These are phyloP conservation scores for Galbula dea DNA, from an alignment of 2,113 vertebrate species.

Conservation along the genomic window DNA sequence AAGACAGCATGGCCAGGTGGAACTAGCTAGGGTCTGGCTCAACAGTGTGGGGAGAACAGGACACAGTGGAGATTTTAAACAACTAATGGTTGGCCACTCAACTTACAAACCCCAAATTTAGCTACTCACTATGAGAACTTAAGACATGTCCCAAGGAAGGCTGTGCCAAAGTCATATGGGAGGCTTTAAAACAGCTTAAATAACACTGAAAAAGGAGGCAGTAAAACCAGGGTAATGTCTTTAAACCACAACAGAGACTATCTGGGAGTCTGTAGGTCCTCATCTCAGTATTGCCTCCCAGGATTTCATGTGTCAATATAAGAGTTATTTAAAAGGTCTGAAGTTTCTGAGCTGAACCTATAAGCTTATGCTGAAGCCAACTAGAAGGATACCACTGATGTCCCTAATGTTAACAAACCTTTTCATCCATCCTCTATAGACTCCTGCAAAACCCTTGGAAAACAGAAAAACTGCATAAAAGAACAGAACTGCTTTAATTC, in stretches of 20 bases:
- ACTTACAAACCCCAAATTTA: not conserved
- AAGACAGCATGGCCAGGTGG: not conserved
- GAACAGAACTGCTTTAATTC: not conserved
- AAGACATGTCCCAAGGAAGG: not conserved
- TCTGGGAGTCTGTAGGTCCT: not conserved
- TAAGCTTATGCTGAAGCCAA: not conserved
- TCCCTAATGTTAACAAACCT: not conserved
- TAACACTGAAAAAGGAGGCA: not conserved
- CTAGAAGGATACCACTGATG: not conserved
- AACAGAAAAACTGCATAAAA: not conserved
- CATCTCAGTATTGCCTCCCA: not conserved
- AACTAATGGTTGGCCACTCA: not conserved
- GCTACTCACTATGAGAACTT: not conserved
- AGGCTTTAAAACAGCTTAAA: not conserved
- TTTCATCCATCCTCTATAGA: not conserved
- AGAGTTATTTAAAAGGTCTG: not conserved
- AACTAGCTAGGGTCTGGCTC: not conserved
- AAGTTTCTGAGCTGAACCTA: not conserved
- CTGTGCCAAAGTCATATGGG: accelerated
- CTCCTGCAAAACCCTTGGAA: not conserved
- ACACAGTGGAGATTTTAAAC: not conserved
- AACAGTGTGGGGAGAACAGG: not conserved
- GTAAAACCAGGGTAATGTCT: not conserved
- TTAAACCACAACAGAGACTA: not conserved
- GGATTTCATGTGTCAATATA: not conserved